phyloP scores from a whole-genome alignment of 2,113 vertebrate species.

The Emydura subglobosa region DNA sequence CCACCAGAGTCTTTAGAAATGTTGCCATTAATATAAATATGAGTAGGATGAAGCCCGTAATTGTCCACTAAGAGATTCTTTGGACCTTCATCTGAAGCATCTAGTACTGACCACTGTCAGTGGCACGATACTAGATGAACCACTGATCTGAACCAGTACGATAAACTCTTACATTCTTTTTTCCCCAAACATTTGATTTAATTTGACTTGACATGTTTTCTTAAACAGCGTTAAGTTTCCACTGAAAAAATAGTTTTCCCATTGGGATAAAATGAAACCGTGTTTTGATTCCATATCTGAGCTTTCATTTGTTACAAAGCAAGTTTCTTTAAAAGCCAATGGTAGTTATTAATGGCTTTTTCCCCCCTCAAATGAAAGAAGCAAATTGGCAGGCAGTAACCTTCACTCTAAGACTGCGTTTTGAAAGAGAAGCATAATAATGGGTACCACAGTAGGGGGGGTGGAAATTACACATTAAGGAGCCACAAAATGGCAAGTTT shows the following conservation, averaged over 20 bases:
- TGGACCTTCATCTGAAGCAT: background rate
- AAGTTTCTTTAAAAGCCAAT: background rate
- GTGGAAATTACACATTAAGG: background rate
- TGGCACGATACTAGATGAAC: background rate
- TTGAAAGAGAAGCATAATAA: background rate
- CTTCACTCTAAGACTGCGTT: background rate
- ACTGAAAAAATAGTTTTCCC: background rate
- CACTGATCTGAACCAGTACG: background rate
- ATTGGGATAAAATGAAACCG: background rate
- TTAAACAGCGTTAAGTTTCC: background rate
- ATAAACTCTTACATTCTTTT: too few relatives aligned
- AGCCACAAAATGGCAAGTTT: background rate
- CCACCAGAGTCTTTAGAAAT: background rate
- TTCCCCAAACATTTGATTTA: too few relatives aligned
- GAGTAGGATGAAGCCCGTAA: background rate
- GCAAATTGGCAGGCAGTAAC: background rate
- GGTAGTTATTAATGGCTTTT: background rate
- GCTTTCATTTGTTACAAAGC: background rate
- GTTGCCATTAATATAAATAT: background rate
- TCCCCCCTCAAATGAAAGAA: background rate
- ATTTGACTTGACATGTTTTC: background rate
- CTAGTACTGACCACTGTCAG: background rate
- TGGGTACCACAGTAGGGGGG: background rate
- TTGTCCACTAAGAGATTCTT: background rate
- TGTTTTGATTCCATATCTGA: background rate